phyloP scores from a whole-genome alignment of 1,140 invertebrate species.

The Condylostylus longicornis region DNA sequence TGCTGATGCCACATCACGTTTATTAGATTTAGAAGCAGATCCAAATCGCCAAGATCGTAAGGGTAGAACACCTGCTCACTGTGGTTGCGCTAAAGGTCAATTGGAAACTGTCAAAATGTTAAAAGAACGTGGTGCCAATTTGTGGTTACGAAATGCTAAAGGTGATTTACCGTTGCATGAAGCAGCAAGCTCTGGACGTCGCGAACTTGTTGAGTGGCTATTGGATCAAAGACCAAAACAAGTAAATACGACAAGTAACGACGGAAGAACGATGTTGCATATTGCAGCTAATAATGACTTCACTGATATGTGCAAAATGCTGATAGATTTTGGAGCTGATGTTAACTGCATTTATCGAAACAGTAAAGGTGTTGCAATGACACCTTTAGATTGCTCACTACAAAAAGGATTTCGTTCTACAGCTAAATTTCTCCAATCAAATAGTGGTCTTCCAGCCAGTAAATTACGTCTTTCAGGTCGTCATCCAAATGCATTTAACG shows the following conservation, averaged over 20 bases:
- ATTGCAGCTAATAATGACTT: slow-evolving; percentile 89
- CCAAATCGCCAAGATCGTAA: slow-evolving; percentile 83
- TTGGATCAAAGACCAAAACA: slow-evolving; percentile 64
- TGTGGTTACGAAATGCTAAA: slow-evolving; percentile 82
- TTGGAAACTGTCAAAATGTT: slow-evolving; percentile 42
- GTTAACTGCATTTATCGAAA: slow-evolving; percentile 72
- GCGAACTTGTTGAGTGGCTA: slow-evolving; percentile 76
- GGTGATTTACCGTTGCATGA: slow-evolving; percentile 90
- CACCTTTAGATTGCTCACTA: slow-evolving; percentile 79
- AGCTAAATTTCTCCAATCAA: slow-evolving; percentile 83
- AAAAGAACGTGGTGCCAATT: slow-evolving; percentile 64
- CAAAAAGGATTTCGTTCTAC: slow-evolving; percentile 71
- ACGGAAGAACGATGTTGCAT: slow-evolving; percentile 83
- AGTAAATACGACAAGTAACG: slow-evolving; percentile 78
- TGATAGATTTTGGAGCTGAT: slow-evolving; percentile 64
- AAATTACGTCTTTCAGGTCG: slow-evolving; percentile 38
- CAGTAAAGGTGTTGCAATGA: slow-evolving; percentile 65
- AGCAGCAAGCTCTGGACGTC: slow-evolving; percentile 78
- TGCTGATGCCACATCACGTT: slow-evolving; percentile 76
- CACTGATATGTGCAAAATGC: slow-evolving; percentile 79
- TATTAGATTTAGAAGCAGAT: slow-evolving; percentile 78
- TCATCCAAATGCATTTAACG: slow-evolving; percentile 23
- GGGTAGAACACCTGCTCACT: slow-evolving; percentile 60
- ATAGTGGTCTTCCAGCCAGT: slow-evolving; percentile 66
- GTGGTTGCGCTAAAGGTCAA: slow-evolving; percentile 92